phyloP scores from a whole-genome alignment of 2,888 invertebrate species.

The Napeogenes inachia region DNA sequence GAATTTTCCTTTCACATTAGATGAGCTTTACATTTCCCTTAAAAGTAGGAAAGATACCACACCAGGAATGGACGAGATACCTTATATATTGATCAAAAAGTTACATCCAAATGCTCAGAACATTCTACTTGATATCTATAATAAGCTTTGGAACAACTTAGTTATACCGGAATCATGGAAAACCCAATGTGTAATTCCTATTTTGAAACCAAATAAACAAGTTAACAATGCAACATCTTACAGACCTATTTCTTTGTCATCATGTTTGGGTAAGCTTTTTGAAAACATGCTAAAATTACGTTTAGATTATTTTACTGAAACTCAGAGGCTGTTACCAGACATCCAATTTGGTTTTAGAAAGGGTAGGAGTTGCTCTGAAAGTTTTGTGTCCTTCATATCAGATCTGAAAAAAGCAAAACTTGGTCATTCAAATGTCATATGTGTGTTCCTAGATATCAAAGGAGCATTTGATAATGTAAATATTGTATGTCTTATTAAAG shows the following conservation, averaged over 20 bases:
- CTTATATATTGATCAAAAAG: too few species aligned
- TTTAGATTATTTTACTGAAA: constrained; percentile 27
- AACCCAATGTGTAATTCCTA: too few species aligned
- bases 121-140: too few species aligned
- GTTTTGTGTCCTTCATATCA: constrained; percentile 22
- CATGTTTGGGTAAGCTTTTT: constrained; percentile 29
- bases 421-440: constrained; percentile 9
- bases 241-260: constrained; percentile 26
- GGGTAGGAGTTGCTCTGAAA: constrained; percentile 22
- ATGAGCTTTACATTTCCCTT: too few species aligned
- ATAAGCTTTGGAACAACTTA: too few species aligned
- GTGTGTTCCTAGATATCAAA: constrained; percentile 26
- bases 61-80: too few species aligned
- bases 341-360: constrained; percentile 23
- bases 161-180: too few species aligned
- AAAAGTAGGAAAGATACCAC: too few species aligned
- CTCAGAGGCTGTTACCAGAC: constrained; percentile 16
- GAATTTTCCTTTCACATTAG: too few species aligned
- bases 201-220: too few species aligned
- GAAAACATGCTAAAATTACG: constrained; percentile 26
- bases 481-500: neutral
- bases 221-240: constrained; percentile 11
- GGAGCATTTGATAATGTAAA: constrained; percentile 31
- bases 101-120: too few species aligned
- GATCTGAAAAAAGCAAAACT: constrained; percentile 15